Base-by-base conservation (phyloP, 1,140 invertebrate species). In the Berghia stephanieae region DNA sequence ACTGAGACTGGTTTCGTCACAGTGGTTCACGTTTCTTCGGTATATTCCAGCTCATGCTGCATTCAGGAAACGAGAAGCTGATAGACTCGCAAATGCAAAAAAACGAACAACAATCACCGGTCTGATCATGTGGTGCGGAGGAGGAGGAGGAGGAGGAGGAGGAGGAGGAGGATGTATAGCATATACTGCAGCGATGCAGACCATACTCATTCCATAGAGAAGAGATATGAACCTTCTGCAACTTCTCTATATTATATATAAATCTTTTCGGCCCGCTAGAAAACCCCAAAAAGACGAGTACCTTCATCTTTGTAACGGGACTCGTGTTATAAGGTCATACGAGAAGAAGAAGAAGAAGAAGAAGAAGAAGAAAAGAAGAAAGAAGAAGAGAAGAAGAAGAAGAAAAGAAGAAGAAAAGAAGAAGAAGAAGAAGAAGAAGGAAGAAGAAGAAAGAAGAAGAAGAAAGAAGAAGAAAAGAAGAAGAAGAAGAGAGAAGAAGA, bases 341-440 rank as follows among this genome's bases (percentile, higher is more conserved):
- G 8, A 27, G 10, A 63, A 16, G 10, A 63, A 63, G 57, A 63
- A 10, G 10, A 27, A 16, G 57, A 63, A 63, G 57, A 63, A 63
- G 57, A 63, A 63, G 57, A 27, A 63, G 57, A 63, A 63, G 57
- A 63, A 63, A 27, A 63, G 27, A 27, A 63, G 27, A 27, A 63
- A 63, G 57, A 63, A 63, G 57, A 63, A 63, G 57, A 63, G 57
- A 63, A 63, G 57, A 63, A 63, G 57, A 63, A 63, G 57, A 63
- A 63, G 57, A 63, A 63, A 27, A 63, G 57, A 63, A 63, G 57
- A 63, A 63, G 57, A 63, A 63, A n/a, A n/a, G 57, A 63, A 63
- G 57, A 63, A 63, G 57, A 27, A 63, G 57, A 63, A 63, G 57
- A 63, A 63, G 57, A 63, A 63, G 57, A 63, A 63, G n/a, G 57